These are phyloP conservation scores for Neolamprologus tretocephalus DNA, from an alignment of 2,113 vertebrate genomes.

Conservation along the genomic window DNA sequence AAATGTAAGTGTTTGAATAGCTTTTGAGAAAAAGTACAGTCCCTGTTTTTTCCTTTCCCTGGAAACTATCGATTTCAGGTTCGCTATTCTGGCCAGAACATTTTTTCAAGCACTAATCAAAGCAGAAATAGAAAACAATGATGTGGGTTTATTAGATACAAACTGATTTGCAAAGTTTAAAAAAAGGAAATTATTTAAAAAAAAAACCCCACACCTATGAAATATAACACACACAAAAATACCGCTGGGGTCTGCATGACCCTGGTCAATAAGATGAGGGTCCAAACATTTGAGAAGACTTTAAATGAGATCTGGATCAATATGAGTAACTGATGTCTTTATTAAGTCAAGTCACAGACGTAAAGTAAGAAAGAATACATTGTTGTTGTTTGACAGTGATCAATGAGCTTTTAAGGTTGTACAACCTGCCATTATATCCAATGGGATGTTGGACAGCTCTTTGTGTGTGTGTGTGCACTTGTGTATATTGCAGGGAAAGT, in stretches of 20 bases:
- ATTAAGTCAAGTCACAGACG: background rate
- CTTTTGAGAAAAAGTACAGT: background rate
- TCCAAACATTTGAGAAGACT: background rate
- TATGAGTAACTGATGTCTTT: background rate
- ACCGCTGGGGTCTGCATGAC: background rate
- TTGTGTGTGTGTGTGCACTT: background rate
- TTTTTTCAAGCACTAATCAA: background rate
- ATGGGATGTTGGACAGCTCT: background rate
- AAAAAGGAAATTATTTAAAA: background rate
- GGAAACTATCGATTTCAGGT: background rate
- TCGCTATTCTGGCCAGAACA: background rate
- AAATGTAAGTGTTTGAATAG: background rate
- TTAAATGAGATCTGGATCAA: background rate
- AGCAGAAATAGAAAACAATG: background rate
- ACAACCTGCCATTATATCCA: conserved; percentile 9
- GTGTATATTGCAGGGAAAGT: background rate
- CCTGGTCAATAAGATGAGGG: background rate
- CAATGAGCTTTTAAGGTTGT: background rate
- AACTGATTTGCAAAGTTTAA: background rate
- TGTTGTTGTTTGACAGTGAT: conserved; percentile 6
- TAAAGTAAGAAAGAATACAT: background rate
- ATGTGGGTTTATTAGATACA: background rate
- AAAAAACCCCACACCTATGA: fast-evolving
- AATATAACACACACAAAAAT: background rate
- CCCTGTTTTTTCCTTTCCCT: background rate